Percentiles rank a stretch among this genome's conserved stretches.
Conservation (phyloP, 1,140 invertebrate genomes). For the Caerostris extrusa region DNA sequence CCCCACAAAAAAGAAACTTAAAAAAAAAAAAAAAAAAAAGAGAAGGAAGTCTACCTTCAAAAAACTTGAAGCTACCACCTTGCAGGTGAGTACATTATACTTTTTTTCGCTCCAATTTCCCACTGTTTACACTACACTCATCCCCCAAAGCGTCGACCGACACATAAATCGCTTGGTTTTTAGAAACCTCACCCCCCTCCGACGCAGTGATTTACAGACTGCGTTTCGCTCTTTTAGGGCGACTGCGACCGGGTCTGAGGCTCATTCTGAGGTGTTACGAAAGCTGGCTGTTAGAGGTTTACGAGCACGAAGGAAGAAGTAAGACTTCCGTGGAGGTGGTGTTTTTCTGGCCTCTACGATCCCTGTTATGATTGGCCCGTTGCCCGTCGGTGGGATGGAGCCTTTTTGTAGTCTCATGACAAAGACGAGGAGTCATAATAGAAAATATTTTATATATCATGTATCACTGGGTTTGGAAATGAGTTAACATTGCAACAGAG, state of each 20-base stretch:
- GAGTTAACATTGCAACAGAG: no score
- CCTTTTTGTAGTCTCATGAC: constrained; percentile 1
- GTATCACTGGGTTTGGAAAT: no score
- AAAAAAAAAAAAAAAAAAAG: no score
- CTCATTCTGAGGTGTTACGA: neutral
- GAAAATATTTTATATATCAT: neutral
- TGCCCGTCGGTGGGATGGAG: neutral
- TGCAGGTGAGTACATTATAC: neutral
- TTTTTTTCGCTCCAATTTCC: neutral
- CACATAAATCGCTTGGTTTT: neutral
- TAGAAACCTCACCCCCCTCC: neutral
- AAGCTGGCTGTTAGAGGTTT: neutral
- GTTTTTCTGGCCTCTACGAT: neutral
- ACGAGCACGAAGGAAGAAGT: neutral
- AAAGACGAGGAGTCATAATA: neutral
- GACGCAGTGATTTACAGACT: neutral
- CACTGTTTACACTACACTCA: neutral
- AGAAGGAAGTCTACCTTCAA: no score
- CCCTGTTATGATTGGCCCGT: neutral
- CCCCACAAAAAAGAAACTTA: no score
- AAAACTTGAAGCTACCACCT: no score
- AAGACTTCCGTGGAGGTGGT: constrained; percentile 24
- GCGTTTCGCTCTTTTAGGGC: neutral
- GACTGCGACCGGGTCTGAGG: neutral
- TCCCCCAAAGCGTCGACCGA: no score